Evolutionary conservation across 2,113 vertebrate species (phyloP), one percentile per base, ranked within the genome.

Genomic region (Oryzias melastigma): DNA sequence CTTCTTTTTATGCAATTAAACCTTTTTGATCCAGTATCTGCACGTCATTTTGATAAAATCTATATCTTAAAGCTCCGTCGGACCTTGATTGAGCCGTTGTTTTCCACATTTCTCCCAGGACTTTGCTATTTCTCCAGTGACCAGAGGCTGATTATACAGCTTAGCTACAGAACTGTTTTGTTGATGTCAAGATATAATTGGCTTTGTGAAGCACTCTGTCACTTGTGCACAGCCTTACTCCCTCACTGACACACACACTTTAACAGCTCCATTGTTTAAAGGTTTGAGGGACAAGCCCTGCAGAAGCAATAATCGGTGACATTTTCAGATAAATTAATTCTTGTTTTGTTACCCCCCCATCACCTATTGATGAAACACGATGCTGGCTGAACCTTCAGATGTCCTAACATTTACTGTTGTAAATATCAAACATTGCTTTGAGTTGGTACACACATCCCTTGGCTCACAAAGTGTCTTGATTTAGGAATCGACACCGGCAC

Each of bases 181-280:
- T 79, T 61, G 67, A 65, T 75, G 66, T 78, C 71, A 68, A 68
- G 57, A 66, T 56, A 66, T 68, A 73, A 77, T 77, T 69, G 81
- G 58, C 40, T 77, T 75, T 82, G 71, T 62, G 58, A 55, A 51
- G 67, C 45, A 56, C 51, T 66, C 53, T 73, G 72, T 66, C 61
- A 67, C 71, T 61, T 67, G 42, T 24, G 42, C 51, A 47, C 49
- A 62, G 35, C 18, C 42, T 42, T 35, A 7, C 29, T 35, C 50
- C 48, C 48, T 54, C 29, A 49, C 41, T 46, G 17, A 4, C 19
- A 45, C 52, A 50, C 22, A 4, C 18, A 19, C 27, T 29, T 29
- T 58, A 56, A 58, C 14, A 14, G 40, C 17, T 20, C 45, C 56
- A 55, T 58, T 73, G 58, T 78, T 66, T 65, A 57, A 51, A 52